phyloP scores from a whole-genome alignment of 2,888 invertebrate genomes.

The Steinernema hermaphroditum region DNA sequence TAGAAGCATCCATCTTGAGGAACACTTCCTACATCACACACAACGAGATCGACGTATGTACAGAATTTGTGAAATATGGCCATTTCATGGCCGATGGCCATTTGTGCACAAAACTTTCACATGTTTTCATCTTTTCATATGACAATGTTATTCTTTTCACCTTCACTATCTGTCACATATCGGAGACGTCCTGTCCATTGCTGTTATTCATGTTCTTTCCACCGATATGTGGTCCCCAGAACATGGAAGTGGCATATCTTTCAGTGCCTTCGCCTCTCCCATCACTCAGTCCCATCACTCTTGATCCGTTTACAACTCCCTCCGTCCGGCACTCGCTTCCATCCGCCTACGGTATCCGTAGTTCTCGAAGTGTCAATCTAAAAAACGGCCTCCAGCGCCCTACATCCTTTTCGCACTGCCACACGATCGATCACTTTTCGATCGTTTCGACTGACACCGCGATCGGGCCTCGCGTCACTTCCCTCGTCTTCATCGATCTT shows the following conservation, averaged over 20 bases:
- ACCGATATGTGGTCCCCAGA: background rate
- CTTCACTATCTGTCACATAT: too few relatives aligned
- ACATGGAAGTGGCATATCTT: too few relatives aligned
- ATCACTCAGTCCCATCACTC: constrained; percentile 2
- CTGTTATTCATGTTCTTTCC: too few relatives aligned
- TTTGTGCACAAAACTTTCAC: too few relatives aligned
- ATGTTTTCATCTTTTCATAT: too few relatives aligned
- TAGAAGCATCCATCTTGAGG: too few relatives aligned
- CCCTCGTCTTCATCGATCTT: constrained; percentile 12
- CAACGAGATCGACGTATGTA: too few relatives aligned
- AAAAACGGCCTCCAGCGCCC: constrained; percentile 12
- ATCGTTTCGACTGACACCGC: constrained; percentile 29
- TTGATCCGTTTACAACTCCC: background rate
- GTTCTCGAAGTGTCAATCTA: constrained; percentile 21
- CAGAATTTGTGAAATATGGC: too few relatives aligned
- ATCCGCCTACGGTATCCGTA: constrained; percentile 14
- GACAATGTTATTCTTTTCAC: too few relatives aligned
- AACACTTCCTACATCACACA: too few relatives aligned
- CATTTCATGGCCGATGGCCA: too few relatives aligned
- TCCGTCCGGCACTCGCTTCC: background rate
- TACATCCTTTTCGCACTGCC: constrained; percentile 27
- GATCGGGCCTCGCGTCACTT: constrained; percentile 10
- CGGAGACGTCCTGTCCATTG: too few relatives aligned
- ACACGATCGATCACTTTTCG: constrained; percentile 25
- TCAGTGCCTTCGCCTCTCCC: background rate